Conservation (phyloP, 2,888 invertebrate genomes). For the Therioaphis trifolii region DNA sequence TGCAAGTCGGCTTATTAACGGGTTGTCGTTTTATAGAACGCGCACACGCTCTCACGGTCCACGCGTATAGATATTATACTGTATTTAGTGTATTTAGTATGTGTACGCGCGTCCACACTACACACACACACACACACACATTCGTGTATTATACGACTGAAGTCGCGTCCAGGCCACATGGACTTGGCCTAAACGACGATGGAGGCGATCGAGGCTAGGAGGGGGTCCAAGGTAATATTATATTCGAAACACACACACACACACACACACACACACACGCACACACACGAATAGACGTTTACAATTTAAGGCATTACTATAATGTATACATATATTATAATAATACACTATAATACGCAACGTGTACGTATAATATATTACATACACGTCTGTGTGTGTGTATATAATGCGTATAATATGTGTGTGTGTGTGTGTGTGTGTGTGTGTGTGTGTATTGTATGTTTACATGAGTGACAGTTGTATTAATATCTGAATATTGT, state of each 20-base stretch:
- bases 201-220: not conserved
- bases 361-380: no score
- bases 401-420: not conserved
- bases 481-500: no score
- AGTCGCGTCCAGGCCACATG: not conserved
- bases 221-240: not conserved
- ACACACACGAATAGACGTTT: not conserved
- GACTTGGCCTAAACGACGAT: not conserved
- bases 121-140: no score
- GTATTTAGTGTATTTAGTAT: no score
- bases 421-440: no score
- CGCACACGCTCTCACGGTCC: not conserved
- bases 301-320: no score
- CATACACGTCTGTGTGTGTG: no score
- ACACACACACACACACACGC: no score
- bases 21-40: conserved; percentile 34
- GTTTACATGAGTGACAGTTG: not conserved
- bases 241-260: not conserved
- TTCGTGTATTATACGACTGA: not conserved
- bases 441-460: no score
- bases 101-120: not conserved
- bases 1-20: conserved; percentile 15
- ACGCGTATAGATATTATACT: no score
- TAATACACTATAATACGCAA: no score
- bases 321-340: no score